phyloP scores from a whole-genome alignment of 1,140 invertebrate species.

The Stenopsyche tienmushanensis region DNA sequence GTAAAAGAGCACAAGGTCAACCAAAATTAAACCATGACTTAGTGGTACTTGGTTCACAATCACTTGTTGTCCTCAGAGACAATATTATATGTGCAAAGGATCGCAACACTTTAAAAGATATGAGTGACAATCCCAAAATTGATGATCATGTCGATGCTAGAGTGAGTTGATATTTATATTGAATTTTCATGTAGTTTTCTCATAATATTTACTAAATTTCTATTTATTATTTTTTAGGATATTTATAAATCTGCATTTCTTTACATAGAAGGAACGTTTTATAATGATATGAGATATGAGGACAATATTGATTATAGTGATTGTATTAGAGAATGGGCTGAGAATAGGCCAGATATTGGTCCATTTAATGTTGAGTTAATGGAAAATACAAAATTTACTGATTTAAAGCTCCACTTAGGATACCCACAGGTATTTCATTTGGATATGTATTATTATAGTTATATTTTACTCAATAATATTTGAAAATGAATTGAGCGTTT shows the following conservation, averaged over 20 bases:
- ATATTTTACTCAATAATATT: slow-evolving; percentile 10
- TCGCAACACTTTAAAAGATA: slow-evolving; percentile 60
- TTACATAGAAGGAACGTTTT: slow-evolving; percentile 78
- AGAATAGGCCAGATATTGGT: slow-evolving; percentile 52
- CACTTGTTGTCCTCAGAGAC: slow-evolving; percentile 65
- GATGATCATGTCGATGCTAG: slow-evolving; percentile 50
- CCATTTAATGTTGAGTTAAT: slow-evolving; percentile 60
- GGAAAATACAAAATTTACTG: slow-evolving; percentile 62
- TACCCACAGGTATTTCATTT: slow-evolving; percentile 58
- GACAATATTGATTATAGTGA: slow-evolving; percentile 65
- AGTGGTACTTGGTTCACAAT: slow-evolving; percentile 63
- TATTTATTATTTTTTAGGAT: slow-evolving; percentile 52
- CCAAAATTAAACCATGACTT: slow-evolving; percentile 48
- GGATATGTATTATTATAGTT: slow-evolving; percentile 6
- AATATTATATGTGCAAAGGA: slow-evolving; percentile 69
- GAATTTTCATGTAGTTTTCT: too few relatives aligned
- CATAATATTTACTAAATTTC: slow-evolving; percentile 3
- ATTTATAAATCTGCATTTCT: slow-evolving; percentile 73
- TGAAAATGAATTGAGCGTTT: slow-evolving; percentile 12
- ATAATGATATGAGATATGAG: slow-evolving; percentile 67
- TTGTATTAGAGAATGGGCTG: slow-evolving; percentile 66
- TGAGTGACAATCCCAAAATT: slow-evolving; percentile 59
- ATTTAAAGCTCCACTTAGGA: slow-evolving; percentile 67
- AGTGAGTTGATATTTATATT: too few relatives aligned
- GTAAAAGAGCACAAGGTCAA: neutral